Evolutionary conservation across 2,797 vertebrate genomes (phyloP), one percentile per base, ranked within the genome.

Genomic region (Falco biarmicus): DNA sequence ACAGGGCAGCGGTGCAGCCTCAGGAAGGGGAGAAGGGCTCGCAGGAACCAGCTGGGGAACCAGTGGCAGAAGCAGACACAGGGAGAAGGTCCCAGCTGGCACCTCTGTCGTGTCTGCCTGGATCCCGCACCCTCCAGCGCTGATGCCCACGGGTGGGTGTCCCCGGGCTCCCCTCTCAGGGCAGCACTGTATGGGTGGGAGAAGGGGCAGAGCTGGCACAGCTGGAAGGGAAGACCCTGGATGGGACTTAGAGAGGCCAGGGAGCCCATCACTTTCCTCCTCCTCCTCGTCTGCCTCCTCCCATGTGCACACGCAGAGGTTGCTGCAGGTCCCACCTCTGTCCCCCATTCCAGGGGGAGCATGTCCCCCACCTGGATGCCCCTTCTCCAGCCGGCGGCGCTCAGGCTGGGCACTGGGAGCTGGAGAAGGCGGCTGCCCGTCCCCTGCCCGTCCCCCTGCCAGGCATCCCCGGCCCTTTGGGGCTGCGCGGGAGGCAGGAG

Each of bases 71-170:
- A 64, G 31, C 59, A 47, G 31, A 25, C 3, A 4, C 8, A 1
- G 7, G 37, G 78, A 91, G 63, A 83, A 53, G 5, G 0, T 61
- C 54, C 90, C 2, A 5, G 66, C 50, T 68, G 71, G 50, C 70
- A 63, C 48, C 43, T 84, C 78, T 69, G 4, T 15, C 2, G 0
- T 3, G 1, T 25, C 50, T 2, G 0, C 45, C 34, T 0, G 0
- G 39, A 60, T 39, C 65, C 78, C 51, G 84, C 60, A 54, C 45
- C 37, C 59, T 41, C 25, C 0, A 0, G 51, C 1, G 0, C 87
- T 81, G 78, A 85, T 69, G 37, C n/a, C 69, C 4, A 2, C 0
- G 6, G n/a, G 74, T 51, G 6, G 0, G 1, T 47, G 81, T 41
- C 34, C 69, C 61, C 2, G 3, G 14, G 45, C 29, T 56, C n/a